phyloP scores from a whole-genome alignment of 1,140 invertebrate genomes.

The Penaeus vannamei region DNA sequence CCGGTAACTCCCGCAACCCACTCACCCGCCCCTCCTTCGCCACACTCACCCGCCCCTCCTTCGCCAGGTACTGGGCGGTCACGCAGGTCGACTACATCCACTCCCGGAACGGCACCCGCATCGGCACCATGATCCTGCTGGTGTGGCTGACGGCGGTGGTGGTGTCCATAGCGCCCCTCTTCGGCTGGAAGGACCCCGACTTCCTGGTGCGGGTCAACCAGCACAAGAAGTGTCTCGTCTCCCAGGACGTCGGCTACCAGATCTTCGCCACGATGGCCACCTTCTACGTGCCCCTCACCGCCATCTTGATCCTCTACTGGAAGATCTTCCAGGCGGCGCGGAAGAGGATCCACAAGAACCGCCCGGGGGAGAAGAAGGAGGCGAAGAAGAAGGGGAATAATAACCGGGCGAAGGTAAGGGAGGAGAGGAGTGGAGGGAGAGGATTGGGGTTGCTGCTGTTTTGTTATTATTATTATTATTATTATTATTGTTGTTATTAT shows the following conservation, averaged over 20 bases:
- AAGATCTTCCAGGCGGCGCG: slow-evolving; percentile 93
- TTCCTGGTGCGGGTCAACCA: slow-evolving; percentile 65
- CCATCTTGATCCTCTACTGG: slow-evolving; percentile 95
- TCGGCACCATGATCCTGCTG: slow-evolving; percentile 91
- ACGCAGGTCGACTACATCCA: slow-evolving; percentile 96
- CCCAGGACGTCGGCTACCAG: slow-evolving; percentile 90
- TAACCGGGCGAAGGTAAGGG: slow-evolving; percentile 38
- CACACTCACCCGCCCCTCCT: background rate
- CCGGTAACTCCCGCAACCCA: background rate
- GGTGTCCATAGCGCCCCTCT: slow-evolving; percentile 92
- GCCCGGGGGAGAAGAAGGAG: slow-evolving; percentile 52
- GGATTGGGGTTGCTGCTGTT: too few species aligned
- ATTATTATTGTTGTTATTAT: too few species aligned
- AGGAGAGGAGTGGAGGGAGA: background rate
- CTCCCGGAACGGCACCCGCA: slow-evolving; percentile 85
- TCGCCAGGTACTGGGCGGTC: slow-evolving; percentile 92
- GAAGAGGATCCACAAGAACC: slow-evolving; percentile 81
- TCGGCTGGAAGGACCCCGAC: slow-evolving; percentile 93
- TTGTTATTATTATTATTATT: too few species aligned
- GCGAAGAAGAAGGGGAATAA: slow-evolving; percentile 32
- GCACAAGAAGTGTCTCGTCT: slow-evolving; percentile 71
- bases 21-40: background rate
- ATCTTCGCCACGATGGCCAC: slow-evolving; percentile 88
- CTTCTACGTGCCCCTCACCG: slow-evolving; percentile 93
- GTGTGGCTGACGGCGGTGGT: slow-evolving; percentile 94